Base-by-base conservation (phyloP, 2,888 invertebrate genomes). In the Selenia dentaria region DNA sequence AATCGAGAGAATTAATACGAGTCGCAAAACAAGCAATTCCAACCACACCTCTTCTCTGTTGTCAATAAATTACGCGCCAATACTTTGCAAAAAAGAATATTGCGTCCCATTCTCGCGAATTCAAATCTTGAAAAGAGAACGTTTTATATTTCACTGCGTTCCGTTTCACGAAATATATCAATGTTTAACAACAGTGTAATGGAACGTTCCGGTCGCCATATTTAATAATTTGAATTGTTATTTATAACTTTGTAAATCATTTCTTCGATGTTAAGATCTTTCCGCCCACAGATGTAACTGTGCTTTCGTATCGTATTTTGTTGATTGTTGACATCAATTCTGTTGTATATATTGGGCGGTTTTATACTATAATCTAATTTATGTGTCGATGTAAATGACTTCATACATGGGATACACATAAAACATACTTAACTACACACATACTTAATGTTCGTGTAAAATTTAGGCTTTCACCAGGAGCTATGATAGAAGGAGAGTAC, bases 171-270 rank as follows among this genome's bases (percentile, higher is more conserved):
- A 48, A 53, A 55, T 56, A 52, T 50, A 54, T 46, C 64, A 70
- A 73, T 73, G 70, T 79, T 77, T 75, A 71, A 74, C 71, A 70
- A 74, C 73, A 74, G 54, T 64, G 64, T 67, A 71, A 73, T 68
- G 70, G 58, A 67, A 62, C 60, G 51, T 51, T 67, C 53, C 63
- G 57, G 62, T 63, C 64, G 64, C 66, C 67, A 65, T 66, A 67
- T 73, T 76, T 72, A 70, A 74, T 72, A 64, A 74, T 75, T 71
- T 75, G 70, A 75, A 69, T 60, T 62, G 67, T 74, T 78, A 83
- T 85, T 83, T 72, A 70, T 70, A 66, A 73, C 74, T 67, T 70
- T 66, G 77, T 82, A 83, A 83, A 83, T 84, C 83, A 83, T 71
- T 64, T 80, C 79, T 85, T 83, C 83, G 74, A 79, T 80, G 83